Conservation (phyloP, 2,797 vertebrate species). For the Gymnocypris eckloni region DNA sequence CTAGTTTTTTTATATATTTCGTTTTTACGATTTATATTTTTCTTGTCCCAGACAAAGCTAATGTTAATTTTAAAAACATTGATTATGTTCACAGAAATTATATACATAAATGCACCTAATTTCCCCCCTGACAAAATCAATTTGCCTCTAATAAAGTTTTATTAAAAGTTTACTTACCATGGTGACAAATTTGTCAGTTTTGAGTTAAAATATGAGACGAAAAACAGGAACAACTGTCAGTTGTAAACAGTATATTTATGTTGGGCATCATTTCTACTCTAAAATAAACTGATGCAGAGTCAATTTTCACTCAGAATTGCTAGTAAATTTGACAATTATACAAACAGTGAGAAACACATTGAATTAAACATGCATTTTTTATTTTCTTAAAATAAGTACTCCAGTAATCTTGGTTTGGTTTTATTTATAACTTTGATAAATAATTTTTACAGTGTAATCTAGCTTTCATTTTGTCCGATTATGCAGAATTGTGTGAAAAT, state of each 20-base stretch:
- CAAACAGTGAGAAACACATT: background rate
- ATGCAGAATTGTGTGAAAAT: background rate
- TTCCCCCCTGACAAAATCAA: background rate
- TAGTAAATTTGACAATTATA: background rate
- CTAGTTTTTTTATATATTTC: background rate
- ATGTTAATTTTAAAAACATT: background rate
- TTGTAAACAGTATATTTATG: background rate
- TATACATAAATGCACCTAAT: background rate
- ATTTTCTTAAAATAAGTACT: background rate
- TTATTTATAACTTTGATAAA: background rate
- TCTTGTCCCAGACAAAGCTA: background rate
- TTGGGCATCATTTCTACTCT: background rate
- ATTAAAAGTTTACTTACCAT: background rate
- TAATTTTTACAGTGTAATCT: background rate
- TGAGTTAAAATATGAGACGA: too few relatives aligned
- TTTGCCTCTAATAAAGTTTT: background rate
- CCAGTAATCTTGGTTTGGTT: background rate
- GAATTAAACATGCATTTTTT: background rate
- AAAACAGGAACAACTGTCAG: background rate
- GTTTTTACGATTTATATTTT: background rate
- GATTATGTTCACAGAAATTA: background rate
- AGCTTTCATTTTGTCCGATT: background rate
- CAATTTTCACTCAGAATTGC: background rate
- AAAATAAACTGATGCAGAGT: background rate
- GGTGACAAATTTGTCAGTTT: background rate